Evolutionary conservation across 1,140 invertebrate genomes (phyloP).

Genomic region (Eubasilissa regina): DNA sequence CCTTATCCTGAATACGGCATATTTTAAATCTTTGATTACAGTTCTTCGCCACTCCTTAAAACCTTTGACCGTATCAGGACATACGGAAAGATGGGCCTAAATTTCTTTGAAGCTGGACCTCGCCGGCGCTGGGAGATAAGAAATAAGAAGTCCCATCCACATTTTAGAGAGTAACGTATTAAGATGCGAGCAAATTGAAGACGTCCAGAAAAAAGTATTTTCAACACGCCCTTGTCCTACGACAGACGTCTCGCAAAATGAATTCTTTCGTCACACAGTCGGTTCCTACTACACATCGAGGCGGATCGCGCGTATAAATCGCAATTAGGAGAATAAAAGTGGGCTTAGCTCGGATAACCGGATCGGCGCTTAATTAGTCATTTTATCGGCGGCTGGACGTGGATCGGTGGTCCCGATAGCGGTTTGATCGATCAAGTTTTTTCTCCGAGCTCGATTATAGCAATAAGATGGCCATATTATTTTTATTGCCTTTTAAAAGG

Average conservation of each 20-base stretch:
- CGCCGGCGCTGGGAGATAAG: slow-evolving; percentile 10
- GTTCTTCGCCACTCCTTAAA: background rate
- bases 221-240: background rate
- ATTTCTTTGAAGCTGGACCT: slow-evolving; percentile 28
- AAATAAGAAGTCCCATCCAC: background rate
- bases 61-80: background rate
- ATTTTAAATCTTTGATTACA: background rate
- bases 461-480: slow-evolving; percentile 13
- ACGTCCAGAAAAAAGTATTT: background rate
- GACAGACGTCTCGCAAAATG: background rate
- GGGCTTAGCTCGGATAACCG: slow-evolving; percentile 42
- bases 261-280: slow-evolving; percentile 15
- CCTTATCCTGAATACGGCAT: background rate
- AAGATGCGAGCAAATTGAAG: background rate
- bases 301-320: slow-evolving; percentile 8
- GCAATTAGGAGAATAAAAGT: slow-evolving; percentile 42
- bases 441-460: slow-evolving; percentile 20
- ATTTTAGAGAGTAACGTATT: background rate
- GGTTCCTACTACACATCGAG: background rate
- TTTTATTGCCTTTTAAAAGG: slow-evolving; percentile 41
- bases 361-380: slow-evolving; percentile 41
- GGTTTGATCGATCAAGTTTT: slow-evolving; percentile 44
- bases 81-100: background rate
- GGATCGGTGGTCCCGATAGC: slow-evolving; percentile 41
- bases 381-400: slow-evolving; percentile 43